Evolutionary conservation across 2,113 vertebrate genomes (phyloP), one percentile per base, ranked within the genome.

Genomic region (Atlantisia rogersi): DNA sequence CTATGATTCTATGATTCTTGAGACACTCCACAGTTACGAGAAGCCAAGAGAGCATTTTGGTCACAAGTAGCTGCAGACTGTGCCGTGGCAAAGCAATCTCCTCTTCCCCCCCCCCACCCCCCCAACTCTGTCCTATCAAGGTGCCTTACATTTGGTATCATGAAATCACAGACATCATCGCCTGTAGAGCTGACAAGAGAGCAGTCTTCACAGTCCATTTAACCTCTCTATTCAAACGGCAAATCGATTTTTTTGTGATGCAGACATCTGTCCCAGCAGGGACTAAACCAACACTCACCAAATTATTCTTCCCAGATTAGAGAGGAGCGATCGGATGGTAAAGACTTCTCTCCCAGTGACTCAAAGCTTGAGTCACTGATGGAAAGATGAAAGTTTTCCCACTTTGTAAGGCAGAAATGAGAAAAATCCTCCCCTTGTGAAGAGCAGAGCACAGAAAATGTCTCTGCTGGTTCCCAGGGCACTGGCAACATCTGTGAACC

Each of bases 141-240:
- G 81, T 79, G 44, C 92, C 83, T 93, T 96, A 84, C 26, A 32
- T 85, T 73, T 80, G 74, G 86, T 84, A 93, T 22, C 88, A 75
- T 80, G 67, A 86, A 94, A 91, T 90, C 94, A 88, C 58, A 89
- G 89, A 88, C 77, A 82, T 74, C 88, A 56, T 42, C 12, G 32
- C 77, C 58, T 89, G 62, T 55, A 82, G 69, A 92, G 86, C 86
- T 91, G 96, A 96, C 55, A 64, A 40, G 88, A 94, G 91, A 96
- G 40, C 88, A 87, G 91, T 59, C 88, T 96, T 94, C 94, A 95
- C 94, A 94, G 94, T 82, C 88, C 95, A 94, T 94, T 96, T 94
- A 94, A 95, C 91, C 91, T 94, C 88, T 59, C 91, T 77, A 78
- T 91, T 95, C 67, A 94, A 94, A 96, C 2, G 1, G 81, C 88